Conservation (phyloP, 2,888 invertebrate species). For the Hetaerina titia region DNA sequence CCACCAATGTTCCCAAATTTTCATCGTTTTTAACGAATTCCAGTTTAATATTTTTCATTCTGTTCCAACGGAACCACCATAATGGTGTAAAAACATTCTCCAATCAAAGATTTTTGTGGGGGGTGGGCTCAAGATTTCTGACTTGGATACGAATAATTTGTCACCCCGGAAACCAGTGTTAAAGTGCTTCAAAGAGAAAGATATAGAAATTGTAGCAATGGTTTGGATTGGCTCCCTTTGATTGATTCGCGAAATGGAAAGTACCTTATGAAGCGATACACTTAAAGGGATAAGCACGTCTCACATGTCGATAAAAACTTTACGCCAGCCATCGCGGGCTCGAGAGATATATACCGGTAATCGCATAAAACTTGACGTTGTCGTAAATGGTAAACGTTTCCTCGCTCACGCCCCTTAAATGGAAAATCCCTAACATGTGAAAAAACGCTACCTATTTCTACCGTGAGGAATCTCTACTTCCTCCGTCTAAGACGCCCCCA, state of each 20-base stretch:
- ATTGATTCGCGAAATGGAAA: slow-evolving; percentile 14
- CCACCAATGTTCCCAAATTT: too few species aligned
- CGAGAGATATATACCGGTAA: slow-evolving; percentile 22
- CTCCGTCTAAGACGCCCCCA: slow-evolving; percentile 27
- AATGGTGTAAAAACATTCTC: background rate
- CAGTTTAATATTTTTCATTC: too few species aligned
- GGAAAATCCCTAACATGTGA: background rate
- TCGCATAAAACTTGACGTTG: slow-evolving; percentile 32
- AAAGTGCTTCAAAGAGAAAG: background rate
- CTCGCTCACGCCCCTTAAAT: slow-evolving; percentile 35
- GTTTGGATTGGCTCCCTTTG: background rate
- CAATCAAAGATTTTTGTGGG: background rate
- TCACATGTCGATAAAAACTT: slow-evolving; percentile 6
- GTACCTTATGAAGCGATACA: too few species aligned
- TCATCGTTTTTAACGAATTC: too few species aligned
- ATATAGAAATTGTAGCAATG: background rate
- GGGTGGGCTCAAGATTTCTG: background rate
- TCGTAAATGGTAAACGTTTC: slow-evolving; percentile 50
- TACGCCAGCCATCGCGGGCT: background rate
- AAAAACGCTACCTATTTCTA: slow-evolving; percentile 12
- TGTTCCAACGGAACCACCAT: too few species aligned
- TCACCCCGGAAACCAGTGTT: background rate
- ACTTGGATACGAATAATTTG: slow-evolving; percentile 11
- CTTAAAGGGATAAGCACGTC: background rate
- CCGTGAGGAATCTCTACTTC: slow-evolving; percentile 38